Evolutionary conservation across 2,113 vertebrate genomes (phyloP).

Genomic region (Desmodus rotundus): DNA sequence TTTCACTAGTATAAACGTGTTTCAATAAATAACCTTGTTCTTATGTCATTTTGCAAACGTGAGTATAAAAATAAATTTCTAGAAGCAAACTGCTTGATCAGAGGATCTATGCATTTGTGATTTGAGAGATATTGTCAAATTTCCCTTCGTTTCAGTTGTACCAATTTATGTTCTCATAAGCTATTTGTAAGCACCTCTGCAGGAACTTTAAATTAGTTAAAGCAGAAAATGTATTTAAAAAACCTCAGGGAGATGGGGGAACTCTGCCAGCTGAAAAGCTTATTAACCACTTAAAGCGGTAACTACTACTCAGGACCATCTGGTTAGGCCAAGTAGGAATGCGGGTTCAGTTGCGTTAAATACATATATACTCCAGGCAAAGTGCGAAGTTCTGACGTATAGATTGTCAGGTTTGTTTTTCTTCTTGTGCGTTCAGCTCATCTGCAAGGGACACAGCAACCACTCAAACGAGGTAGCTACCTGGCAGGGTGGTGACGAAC

Average conservation of each 20-base stretch:
- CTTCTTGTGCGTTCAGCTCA: neutral
- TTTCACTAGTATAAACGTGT: neutral
- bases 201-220: neutral
- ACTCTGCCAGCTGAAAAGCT: neutral
- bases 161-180: neutral
- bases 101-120: neutral
- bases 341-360: neutral
- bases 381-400: neutral
- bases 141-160: neutral
- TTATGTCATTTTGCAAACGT: neutral
- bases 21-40: slow-evolving; percentile 32
- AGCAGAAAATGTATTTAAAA: neutral
- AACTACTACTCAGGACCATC: neutral
- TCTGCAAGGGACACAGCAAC: neutral
- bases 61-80: slow-evolving; percentile 30
- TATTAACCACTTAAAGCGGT: neutral
- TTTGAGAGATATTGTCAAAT: neutral
- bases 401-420: neutral
- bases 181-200: neutral
- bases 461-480: neutral
- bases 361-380: neutral
- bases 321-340: neutral
- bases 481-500: neutral
- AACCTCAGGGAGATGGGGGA: neutral
- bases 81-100: neutral